Evolutionary conservation across 2,797 vertebrate genomes (phyloP).

Genomic region (Tragelaphus oryx): DNA sequence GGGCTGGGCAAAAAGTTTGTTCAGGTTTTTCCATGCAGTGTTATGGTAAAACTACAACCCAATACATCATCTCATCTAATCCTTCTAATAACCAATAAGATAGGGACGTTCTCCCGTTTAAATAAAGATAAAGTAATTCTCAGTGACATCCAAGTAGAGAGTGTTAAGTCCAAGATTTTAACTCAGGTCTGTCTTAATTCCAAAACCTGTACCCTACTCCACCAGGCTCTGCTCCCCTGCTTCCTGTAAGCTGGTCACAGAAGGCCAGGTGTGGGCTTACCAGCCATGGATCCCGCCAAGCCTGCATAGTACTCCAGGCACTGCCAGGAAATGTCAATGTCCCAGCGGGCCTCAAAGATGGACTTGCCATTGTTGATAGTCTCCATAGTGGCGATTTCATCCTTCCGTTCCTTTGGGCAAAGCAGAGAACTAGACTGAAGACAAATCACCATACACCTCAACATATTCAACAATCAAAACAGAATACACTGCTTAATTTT

Average conservation of each 20-base stretch:
- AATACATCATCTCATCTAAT: not conserved
- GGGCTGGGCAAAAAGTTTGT: not conserved
- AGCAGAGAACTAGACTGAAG: not conserved
- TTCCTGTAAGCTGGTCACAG: too few relatives aligned
- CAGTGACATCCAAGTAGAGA: not conserved
- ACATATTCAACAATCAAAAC: not conserved
- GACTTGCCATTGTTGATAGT: slow-evolving; percentile 96
- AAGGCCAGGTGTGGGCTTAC: slow-evolving; percentile 76
- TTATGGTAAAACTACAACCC: not conserved
- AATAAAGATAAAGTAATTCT: not conserved
- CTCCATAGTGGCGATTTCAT: slow-evolving; percentile 86
- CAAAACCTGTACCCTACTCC: not conserved
- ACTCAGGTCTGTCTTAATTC: not conserved
- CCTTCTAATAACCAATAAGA: not conserved
- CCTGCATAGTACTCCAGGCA: slow-evolving; percentile 95
- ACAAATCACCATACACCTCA: rapidly evolving
- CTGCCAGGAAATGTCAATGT: slow-evolving; percentile 90
- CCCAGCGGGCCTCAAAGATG: slow-evolving; percentile 91
- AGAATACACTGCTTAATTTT: not conserved
- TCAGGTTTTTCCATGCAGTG: not conserved
- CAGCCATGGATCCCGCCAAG: slow-evolving; percentile 89
- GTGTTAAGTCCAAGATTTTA: not conserved
- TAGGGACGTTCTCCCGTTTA: not conserved
- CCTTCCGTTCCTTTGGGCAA: slow-evolving; percentile 83
- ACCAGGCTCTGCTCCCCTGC: not conserved